These are phyloP conservation scores for Pyrgilauda ruficollis DNA, from an alignment of 2,113 vertebrate genomes.

Conservation along the genomic window DNA sequence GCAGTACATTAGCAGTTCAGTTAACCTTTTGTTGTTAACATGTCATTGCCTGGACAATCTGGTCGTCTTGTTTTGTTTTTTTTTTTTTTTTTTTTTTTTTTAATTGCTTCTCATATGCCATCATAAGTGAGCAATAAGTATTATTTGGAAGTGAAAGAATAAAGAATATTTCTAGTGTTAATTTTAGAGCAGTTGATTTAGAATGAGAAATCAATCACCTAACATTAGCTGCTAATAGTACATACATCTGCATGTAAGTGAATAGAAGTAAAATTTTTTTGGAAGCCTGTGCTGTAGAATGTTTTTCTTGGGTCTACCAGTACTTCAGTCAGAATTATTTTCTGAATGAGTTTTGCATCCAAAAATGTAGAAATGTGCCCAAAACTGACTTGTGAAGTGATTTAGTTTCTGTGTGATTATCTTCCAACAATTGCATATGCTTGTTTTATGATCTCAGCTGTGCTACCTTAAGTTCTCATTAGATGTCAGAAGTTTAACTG, in stretches of 20 bases:
- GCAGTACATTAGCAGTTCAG: neutral
- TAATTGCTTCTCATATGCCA: neutral
- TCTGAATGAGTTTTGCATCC: slow-evolving; percentile 54
- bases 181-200: neutral
- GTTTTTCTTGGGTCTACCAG: slow-evolving; percentile 32
- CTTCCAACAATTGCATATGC: slow-evolving; percentile 24
- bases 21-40: neutral
- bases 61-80: neutral
- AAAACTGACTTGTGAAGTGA: slow-evolving; percentile 38
- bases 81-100: neutral
- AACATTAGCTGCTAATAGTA: neutral
- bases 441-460: slow-evolving; percentile 47
- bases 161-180: neutral
- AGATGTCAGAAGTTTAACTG: slow-evolving; percentile 38
- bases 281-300: neutral
- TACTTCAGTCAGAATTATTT: slow-evolving; percentile 44
- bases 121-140: neutral
- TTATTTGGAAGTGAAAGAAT: neutral
- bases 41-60: neutral
- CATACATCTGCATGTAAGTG: neutral
- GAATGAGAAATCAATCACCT: neutral
- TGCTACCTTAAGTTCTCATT: slow-evolving; percentile 41
- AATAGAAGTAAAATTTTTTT: neutral
- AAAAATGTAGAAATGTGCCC: slow-evolving; percentile 45
- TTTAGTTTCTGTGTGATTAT: slow-evolving; percentile 41